phyloP scores from a whole-genome alignment of 2,797 vertebrate genomes.

The Ciconia nigra region DNA sequence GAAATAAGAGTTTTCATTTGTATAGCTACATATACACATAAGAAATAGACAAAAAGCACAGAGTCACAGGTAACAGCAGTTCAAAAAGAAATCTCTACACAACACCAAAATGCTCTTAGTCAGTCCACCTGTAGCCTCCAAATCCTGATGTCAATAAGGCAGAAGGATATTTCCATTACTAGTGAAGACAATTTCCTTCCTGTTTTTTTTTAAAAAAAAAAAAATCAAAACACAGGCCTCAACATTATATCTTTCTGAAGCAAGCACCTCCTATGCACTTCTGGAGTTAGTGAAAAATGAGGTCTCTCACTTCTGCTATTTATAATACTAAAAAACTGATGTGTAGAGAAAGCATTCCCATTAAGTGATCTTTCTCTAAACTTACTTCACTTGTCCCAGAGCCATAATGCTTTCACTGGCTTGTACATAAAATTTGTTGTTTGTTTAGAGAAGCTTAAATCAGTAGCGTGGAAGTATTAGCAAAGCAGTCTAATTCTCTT shows the following conservation, averaged over 20 bases:
- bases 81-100: neutral
- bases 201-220: neutral
- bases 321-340: neutral
- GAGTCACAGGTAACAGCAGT: neutral
- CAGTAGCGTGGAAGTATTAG: neutral
- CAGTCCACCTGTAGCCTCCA: neutral
- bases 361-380: neutral
- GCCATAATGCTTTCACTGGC: neutral
- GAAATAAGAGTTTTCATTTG: neutral
- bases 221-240: neutral
- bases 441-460: slow-evolving; percentile 5
- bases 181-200: neutral
- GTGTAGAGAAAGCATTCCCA: neutral
- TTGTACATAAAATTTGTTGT: neutral
- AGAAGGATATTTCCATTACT: neutral
- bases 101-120: neutral
- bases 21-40: neutral
- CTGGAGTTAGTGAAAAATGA: neutral
- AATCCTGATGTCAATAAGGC: neutral
- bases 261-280: neutral
- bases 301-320: neutral
- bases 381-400: neutral
- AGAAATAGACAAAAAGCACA: neutral
- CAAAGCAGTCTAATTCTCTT: neutral
- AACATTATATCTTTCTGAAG: neutral